phyloP scores from a whole-genome alignment of 2,797 vertebrate genomes.

The Hippocampus kuda region DNA sequence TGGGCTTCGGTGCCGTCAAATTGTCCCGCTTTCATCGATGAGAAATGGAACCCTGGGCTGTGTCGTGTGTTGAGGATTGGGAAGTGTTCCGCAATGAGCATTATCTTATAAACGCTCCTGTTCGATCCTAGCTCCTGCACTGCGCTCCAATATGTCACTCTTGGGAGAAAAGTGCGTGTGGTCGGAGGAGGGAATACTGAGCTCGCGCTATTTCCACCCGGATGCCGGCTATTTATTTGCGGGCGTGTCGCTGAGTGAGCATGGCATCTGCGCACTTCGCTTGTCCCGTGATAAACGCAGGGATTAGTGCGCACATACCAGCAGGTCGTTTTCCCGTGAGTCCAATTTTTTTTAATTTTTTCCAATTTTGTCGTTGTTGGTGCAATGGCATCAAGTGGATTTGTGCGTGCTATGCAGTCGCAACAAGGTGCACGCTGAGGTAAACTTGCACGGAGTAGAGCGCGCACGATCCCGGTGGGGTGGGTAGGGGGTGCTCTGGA shows the following conservation, averaged over 20 bases:
- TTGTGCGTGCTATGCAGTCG: slow-evolving; percentile 3
- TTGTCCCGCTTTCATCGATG: not conserved
- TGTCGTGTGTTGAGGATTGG: slow-evolving; percentile 3
- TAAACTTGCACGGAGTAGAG: slow-evolving; percentile 24
- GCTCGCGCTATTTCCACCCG: slow-evolving; percentile 27
- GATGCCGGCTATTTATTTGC: slow-evolving; percentile 22
- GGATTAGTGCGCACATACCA: not conserved
- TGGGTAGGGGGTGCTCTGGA: slow-evolving; percentile 20
- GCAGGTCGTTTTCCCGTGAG: not conserved
- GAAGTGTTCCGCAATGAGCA: slow-evolving; percentile 57
- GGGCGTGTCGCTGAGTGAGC: slow-evolving; percentile 8
- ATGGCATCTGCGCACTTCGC: slow-evolving; percentile 47
- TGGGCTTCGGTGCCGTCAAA: not conserved
- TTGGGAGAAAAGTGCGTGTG: slow-evolving; percentile 4
- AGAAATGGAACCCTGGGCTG: not conserved
- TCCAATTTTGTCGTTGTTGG: slow-evolving; percentile 24
- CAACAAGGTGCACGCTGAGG: slow-evolving; percentile 38
- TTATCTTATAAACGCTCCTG: slow-evolving; percentile 46
- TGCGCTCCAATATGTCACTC: slow-evolving; percentile 20
- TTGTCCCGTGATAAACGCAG: slow-evolving; percentile 23
- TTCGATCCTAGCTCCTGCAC: slow-evolving; percentile 10
- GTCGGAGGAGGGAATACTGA: slow-evolving; percentile 28
- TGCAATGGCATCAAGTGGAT: slow-evolving; percentile 17
- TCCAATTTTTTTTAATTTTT: not conserved
- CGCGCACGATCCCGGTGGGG: slow-evolving; percentile 26